These are phyloP conservation scores for Gastrophryne carolinensis DNA, from an alignment of 2,797 vertebrate species.

Conservation along the genomic window DNA sequence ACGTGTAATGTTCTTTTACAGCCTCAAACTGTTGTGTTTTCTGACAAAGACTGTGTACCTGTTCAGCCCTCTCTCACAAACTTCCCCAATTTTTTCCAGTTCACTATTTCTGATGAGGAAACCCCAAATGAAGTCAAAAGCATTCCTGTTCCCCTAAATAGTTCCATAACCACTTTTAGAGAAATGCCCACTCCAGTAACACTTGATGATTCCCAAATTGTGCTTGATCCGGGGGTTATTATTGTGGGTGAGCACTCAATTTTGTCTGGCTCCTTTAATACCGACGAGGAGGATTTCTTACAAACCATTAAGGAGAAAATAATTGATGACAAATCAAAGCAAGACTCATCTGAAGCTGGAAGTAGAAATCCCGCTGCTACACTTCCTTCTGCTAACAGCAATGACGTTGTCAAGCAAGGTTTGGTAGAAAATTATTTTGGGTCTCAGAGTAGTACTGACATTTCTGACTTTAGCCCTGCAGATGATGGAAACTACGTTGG, in stretches of 20 bases:
- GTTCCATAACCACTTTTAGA: conserved; percentile 54
- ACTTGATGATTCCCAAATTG: conserved; percentile 52
- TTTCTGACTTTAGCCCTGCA: conserved; percentile 80
- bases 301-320: conserved; percentile 56
- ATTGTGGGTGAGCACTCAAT: conserved; percentile 59
- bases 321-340: conserved; percentile 46
- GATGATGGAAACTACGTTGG: conserved; percentile 71
- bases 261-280: conserved; percentile 62
- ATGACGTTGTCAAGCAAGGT: conserved; percentile 90
- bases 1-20: conserved; percentile 78
- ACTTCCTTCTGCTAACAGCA: conserved; percentile 79
- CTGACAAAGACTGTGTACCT: conserved; percentile 60
- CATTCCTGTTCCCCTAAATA: conserved; percentile 55
- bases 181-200: conserved; percentile 55
- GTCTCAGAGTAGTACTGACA: conserved; percentile 81
- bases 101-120: conserved; percentile 62
- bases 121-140: conserved; percentile 56
- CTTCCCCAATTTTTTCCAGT: conserved; percentile 60
- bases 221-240: conserved; percentile 58
- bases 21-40: conserved; percentile 79
- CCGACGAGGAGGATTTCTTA: conserved; percentile 46
- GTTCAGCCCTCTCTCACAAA: conserved; percentile 63
- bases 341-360: conserved; percentile 61
- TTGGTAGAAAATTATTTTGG: conserved; percentile 97
- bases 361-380: conserved; percentile 68